Base-by-base conservation (phyloP, 1,140 invertebrate genomes). In the Heliconius melpomene region DNA sequence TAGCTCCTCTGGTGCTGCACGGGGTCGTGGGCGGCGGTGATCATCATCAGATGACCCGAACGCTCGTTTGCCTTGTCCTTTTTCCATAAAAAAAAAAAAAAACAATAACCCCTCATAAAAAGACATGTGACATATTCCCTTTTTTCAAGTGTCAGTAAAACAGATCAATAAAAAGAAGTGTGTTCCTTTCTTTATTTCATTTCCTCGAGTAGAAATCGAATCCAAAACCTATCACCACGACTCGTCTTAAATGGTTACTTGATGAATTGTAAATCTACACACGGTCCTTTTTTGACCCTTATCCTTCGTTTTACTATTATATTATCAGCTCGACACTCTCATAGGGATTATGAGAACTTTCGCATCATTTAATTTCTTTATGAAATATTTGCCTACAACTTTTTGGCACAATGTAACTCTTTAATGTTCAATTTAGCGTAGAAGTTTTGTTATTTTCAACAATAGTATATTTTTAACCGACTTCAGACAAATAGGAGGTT, bases 281-380 rank as follows among this genome's bases (percentile, higher is more conserved):
- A 13, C n/a, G n/a, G 29, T 18, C 60, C 60, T 66, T 66, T 29
- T 66, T 3, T 66, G 13, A 66, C 60, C 26, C 60, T 66, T 29
- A 66, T 66, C 23, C 13, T 66, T 29, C 23, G 11, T 29, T 26
- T 66, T 66, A 57, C 7, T 57, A 23, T 23, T 23, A 57, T 66
- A 66, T 66, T n/a, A 66, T 29, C 26, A 66, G n/a, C 26, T 29
- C 26, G 23, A 66, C 26, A 66, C 60, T 29, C n/a, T 11, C 5
- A 29, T 66, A 29, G 26, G 13, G 3, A 66, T 66, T 66, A 16
- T 26, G 60, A 2, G 26, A 13, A 66, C 23, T 13, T 66, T 66
- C 60, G 60, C 60, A 66, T 66, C 60, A 66, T 66, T 66, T 66
- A 66, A 66, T 66, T 66, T 66, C 60, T 66, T 66, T 29, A 66